These are phyloP conservation scores for Phoxinus dragarum DNA, from an alignment of 2,797 vertebrate genomes.

Conservation along the genomic window DNA sequence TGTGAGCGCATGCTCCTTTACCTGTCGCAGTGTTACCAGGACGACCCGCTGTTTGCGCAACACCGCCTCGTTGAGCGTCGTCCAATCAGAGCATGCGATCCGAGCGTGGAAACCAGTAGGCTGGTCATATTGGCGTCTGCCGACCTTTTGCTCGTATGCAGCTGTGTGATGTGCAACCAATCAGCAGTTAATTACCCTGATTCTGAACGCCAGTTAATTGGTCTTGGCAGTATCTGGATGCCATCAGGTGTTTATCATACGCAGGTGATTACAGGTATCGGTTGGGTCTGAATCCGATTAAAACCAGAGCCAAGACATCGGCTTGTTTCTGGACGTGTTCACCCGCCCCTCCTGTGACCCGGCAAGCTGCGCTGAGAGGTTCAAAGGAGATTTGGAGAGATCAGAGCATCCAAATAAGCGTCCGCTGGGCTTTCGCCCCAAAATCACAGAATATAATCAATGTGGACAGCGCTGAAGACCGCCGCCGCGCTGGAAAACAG, in stretches of 20 bases:
- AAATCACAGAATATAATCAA: constrained; percentile 36
- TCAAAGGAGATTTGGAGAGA: constrained; percentile 19
- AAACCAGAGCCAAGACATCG: constrained; percentile 18
- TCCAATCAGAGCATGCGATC: not conserved
- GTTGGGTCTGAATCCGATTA: constrained; percentile 23
- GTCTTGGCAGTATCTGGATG: constrained; percentile 24
- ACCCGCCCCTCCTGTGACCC: not conserved
- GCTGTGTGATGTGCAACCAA: constrained; percentile 23
- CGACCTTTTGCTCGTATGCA: constrained; percentile 4
- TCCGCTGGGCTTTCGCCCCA: constrained; percentile 3
- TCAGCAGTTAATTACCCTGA: constrained; percentile 39
- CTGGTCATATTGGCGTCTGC: not conserved
- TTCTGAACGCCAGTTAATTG: constrained; percentile 20
- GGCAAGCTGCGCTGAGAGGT: constrained; percentile 5
- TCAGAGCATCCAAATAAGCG: constrained; percentile 16
- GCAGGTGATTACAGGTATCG: constrained; percentile 43
- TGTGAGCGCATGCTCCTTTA: constrained; percentile 5
- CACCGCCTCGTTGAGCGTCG: not conserved
- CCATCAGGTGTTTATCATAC: constrained; percentile 49
- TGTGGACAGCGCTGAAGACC: constrained; percentile 27
- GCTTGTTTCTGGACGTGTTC: constrained; percentile 6
- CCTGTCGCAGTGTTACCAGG: constrained; percentile 19
- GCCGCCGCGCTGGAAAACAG: constrained; percentile 17
- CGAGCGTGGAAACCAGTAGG: not conserved
- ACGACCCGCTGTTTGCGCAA: not conserved